A percentile compares a stretch with the other conserved stretches of the same genome.
Conservation (phyloP, 1,140 invertebrate species). For the Megathymus violae region DNA sequence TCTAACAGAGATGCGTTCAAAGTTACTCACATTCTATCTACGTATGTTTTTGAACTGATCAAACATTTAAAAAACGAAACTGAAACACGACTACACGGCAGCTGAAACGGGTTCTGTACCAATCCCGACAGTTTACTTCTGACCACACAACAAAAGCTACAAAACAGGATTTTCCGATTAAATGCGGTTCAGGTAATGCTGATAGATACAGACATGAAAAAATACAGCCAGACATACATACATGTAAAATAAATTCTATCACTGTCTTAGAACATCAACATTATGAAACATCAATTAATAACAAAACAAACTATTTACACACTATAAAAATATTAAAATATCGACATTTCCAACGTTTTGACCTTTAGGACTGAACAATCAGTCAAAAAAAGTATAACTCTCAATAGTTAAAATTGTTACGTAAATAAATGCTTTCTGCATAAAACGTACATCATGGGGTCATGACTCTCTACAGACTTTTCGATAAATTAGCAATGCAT, state of each 20-base stretch:
- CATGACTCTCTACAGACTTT: not conserved
- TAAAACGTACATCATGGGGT: not conserved
- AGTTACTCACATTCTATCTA: conserved; percentile 4
- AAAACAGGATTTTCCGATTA: conserved; percentile 7
- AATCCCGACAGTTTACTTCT: not conserved
- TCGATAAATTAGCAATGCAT: conserved; percentile 16
- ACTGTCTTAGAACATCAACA: conserved; percentile 70
- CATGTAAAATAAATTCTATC: conserved; percentile 48
- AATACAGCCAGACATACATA: conserved; percentile 32
- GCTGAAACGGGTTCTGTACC: conserved; percentile 11
- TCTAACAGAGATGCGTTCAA: conserved; percentile 16
- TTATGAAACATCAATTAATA: conserved; percentile 76
- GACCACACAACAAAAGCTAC: conserved; percentile 9
- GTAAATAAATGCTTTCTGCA: not conserved
- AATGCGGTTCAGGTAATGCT: conserved; percentile 31
- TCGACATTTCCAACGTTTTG: conserved; percentile 52
- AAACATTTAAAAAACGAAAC: conserved; percentile 22
- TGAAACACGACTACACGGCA: conserved; percentile 3
- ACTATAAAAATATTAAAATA: conserved; percentile 69
- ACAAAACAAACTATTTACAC: conserved; percentile 81
- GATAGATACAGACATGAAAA: conserved; percentile 38
- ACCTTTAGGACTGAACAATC: conserved; percentile 21
- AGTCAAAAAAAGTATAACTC: not conserved
- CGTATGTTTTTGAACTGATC: conserved; percentile 8
- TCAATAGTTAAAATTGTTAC: not conserved